Conservation (phyloP, 1,140 invertebrate genomes). For the Solenopsis invicta region DNA sequence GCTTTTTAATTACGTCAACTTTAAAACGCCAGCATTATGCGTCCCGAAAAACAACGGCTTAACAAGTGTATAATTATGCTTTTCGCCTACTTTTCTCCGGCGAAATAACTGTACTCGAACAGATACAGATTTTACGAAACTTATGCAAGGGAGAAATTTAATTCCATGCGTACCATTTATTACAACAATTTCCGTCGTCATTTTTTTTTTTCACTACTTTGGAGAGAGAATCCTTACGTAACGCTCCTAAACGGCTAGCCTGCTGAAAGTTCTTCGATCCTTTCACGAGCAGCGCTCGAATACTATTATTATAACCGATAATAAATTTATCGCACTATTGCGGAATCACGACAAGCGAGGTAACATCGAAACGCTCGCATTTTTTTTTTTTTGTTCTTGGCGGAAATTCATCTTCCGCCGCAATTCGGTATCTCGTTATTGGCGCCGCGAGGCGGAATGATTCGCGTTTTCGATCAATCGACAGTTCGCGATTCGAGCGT, state of each 20-base stretch:
- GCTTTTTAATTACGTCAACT: slow-evolving; percentile 41
- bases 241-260: neutral
- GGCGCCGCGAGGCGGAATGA: neutral
- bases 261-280: neutral
- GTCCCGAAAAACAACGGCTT: neutral
- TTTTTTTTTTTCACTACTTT: neutral
- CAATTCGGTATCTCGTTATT: neutral
- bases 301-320: neutral
- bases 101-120: neutral
- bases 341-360: neutral
- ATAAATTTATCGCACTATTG: slow-evolving; percentile 25
- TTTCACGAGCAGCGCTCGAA: neutral
- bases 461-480: slow-evolving; percentile 53
- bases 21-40: neutral
- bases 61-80: neutral
- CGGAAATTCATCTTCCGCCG: slow-evolving; percentile 19
- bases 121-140: neutral
- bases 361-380: neutral
- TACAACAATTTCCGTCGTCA: neutral
- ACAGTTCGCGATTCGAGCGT: slow-evolving; percentile 50
- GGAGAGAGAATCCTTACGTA: neutral
- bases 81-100: neutral
- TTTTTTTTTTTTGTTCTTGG: slow-evolving; percentile 1
- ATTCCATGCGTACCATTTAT: neutral
- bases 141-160: slow-evolving; percentile 3